Evolutionary conservation across 2,888 invertebrate genomes (phyloP), one percentile per base, ranked within the genome.

Genomic region (Patella caerulea): DNA sequence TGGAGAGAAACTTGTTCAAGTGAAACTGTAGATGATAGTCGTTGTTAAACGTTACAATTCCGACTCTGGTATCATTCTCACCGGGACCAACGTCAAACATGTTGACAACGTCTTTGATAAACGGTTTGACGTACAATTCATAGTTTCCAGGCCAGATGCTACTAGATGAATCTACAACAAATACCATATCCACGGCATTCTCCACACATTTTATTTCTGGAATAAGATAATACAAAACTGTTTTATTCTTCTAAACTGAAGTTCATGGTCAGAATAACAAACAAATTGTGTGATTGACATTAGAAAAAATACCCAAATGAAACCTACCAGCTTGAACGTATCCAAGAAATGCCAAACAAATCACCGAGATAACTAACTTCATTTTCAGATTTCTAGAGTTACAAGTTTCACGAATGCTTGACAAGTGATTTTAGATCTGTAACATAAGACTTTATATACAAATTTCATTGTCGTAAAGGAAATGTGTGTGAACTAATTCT

Each of bases 121-220:
- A 89, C n/a, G 74, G 73, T 11, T 83, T 77, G 29, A 80, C 76
- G 77, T 88, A 88, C 19, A 83, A 82, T 12, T 76, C 78, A 80
- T 88, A 90, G 78, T 90, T 86, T 3, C 78, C 78, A 1, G 71
- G 76, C 87, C 87, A 88, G 59, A 90, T 89, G 75, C 88, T 89
- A 24, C 79, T 83, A 3, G 89, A 89, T 3, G 86, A 83, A 78
- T 86, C 86, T 55, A 87, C 77, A 15, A 86, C 78, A 78, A 86
- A 88, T 45, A 89, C 84, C 7, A 86, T 74, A 75, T 87, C 86
- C 12, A 88, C 85, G 0, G 87, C 81, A 53, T 84, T 79, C 56
- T 85, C 81, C 24, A 85, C 29, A 71, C 76, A 76, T 65, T 65
- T 65, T 14, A 24, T 19, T 65, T 65, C 65, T 65, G 65, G 17